These are phyloP conservation scores for Nilaparvata lugens DNA, from an alignment of 1,140 invertebrate species.

Conservation along the genomic window DNA sequence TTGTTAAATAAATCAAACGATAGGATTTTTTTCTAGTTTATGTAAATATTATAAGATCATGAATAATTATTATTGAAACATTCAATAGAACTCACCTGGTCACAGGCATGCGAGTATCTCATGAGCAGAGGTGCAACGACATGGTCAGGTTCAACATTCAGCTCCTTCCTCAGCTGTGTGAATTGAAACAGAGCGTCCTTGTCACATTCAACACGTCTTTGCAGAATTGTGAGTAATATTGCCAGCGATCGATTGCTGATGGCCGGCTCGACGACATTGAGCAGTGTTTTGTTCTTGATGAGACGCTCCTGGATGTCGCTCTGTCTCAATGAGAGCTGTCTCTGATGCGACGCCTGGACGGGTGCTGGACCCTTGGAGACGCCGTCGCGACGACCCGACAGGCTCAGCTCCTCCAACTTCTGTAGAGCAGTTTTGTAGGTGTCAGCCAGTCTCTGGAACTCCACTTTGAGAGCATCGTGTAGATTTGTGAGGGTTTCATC, in stretches of 20 bases:
- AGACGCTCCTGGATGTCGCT: constrained; percentile 74
- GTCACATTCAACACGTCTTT: constrained; percentile 55
- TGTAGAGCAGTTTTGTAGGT: constrained; percentile 80
- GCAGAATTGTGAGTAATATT: constrained; percentile 46
- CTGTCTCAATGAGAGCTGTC: constrained; percentile 71
- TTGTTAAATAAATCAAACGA: no score
- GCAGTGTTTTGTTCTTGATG: constrained; percentile 83
- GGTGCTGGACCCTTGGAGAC: constrained; percentile 66
- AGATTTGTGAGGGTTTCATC: constrained; percentile 47
- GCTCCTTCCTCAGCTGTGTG: constrained; percentile 55
- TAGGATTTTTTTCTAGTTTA: no score
- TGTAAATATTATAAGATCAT: no score
- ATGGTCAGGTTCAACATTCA: constrained; percentile 40
- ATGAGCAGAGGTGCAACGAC: constrained; percentile 70
- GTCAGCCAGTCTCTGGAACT: constrained; percentile 72
- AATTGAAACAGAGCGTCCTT: constrained; percentile 61
- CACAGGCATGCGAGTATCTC: constrained; percentile 74
- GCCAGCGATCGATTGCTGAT: constrained; percentile 44
- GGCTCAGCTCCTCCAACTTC: constrained; percentile 72
- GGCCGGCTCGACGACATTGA: constrained; percentile 71
- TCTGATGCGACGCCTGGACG: constrained; percentile 78
- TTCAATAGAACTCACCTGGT: constrained; percentile 37
- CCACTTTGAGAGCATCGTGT: constrained; percentile 44
- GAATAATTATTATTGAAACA: no score
- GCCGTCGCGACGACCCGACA: constrained; percentile 30